phyloP scores from a whole-genome alignment of 2,797 vertebrate genomes.

The Arvicola amphibius region DNA sequence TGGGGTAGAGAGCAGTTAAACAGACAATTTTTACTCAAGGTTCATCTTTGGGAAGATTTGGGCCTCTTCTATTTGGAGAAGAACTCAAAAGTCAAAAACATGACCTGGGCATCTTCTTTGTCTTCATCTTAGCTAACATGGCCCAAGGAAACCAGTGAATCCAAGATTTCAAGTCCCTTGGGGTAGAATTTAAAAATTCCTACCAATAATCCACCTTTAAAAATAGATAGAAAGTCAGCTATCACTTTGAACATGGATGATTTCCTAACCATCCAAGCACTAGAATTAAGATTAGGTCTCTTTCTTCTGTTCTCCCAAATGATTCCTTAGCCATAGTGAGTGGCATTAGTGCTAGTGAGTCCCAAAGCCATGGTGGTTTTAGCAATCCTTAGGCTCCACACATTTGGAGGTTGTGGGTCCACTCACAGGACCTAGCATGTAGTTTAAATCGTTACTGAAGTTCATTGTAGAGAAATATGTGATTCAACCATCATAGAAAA shows the following conservation, averaged over 20 bases:
- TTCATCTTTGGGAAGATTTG: neutral
- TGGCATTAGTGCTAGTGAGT: neutral
- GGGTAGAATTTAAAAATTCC: neutral
- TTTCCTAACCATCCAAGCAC: neutral
- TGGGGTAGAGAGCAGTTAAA: neutral
- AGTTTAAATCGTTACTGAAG: neutral
- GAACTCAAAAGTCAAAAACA: neutral
- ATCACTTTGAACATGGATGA: neutral
- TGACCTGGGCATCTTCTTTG: neutral
- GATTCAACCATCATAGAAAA: neutral
- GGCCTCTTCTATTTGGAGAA: neutral
- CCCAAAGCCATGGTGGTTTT: neutral
- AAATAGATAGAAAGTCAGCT: neutral
- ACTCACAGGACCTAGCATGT: neutral
- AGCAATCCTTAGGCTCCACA: neutral
- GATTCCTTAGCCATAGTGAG: neutral
- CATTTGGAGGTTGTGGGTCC: neutral
- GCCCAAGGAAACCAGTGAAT: neutral
- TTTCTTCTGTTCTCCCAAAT: neutral
- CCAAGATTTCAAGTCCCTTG: neutral
- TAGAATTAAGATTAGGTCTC: neutral
- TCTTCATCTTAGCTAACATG: neutral
- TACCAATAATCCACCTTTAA: neutral
- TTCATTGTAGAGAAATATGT: neutral
- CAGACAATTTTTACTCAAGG: neutral